A percentile compares a stretch with the other conserved stretches of the same genome.
These are phyloP conservation scores for Zeuzera pyrina DNA, from an alignment of 2,888 invertebrate species.

Conservation along the genomic window DNA sequence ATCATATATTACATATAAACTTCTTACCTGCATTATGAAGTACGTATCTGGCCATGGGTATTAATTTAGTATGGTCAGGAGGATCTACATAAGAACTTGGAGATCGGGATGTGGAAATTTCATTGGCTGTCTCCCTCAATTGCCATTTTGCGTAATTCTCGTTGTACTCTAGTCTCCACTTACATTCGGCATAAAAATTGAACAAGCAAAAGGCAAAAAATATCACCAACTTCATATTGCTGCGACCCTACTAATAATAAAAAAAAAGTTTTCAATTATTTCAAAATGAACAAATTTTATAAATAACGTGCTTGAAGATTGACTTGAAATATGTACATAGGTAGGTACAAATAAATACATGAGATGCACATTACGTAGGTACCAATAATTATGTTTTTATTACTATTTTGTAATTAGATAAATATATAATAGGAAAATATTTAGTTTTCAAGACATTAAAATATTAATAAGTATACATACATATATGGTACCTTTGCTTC, in stretches of 20 bases:
- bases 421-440: too few species aligned
- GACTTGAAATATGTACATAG: too few species aligned
- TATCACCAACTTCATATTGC: slow-evolving; percentile 28
- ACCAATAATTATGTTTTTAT: too few species aligned
- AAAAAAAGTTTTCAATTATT: not conserved
- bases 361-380: too few species aligned
- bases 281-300: not conserved
- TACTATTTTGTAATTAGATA: too few species aligned
- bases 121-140: slow-evolving; percentile 27
- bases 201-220: slow-evolving; percentile 18
- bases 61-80: slow-evolving; percentile 74
- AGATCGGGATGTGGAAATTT: slow-evolving; percentile 23
- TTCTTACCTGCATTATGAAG: slow-evolving; percentile 78
- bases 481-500: too few species aligned
- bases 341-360: not conserved
- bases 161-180: slow-evolving; percentile 17
- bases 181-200: slow-evolving; percentile 24
- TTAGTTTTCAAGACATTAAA: too few species aligned
- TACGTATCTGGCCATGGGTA: slow-evolving; percentile 81
- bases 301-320: not conserved
- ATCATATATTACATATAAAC: too few species aligned
- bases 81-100: slow-evolving; percentile 36
- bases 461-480: too few species aligned
- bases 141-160: slow-evolving; percentile 12
- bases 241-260: not conserved